Conservation (phyloP, 2,797 vertebrate genomes). For the Sebastes itinus region DNA sequence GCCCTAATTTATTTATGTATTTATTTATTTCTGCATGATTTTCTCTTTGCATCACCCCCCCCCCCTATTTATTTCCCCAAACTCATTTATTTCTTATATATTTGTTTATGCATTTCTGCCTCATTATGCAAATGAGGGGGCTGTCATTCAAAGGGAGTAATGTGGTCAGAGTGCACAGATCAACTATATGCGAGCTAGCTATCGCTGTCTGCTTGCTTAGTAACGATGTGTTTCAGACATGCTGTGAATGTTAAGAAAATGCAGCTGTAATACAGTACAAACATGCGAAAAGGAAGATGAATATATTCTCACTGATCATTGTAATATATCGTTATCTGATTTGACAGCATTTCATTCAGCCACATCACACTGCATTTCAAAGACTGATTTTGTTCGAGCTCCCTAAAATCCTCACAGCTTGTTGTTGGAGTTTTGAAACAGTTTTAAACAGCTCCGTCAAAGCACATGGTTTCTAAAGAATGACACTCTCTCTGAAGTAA, state of each 20-base stretch:
- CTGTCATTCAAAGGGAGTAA: too few relatives aligned
- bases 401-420: neutral
- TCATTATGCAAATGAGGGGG: too few relatives aligned
- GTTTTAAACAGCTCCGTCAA: neutral
- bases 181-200: too few relatives aligned
- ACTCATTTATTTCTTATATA: too few relatives aligned
- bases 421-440: neutral
- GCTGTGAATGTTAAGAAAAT: neutral
- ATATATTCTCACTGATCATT: neutral
- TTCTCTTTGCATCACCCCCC: too few relatives aligned
- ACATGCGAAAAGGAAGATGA: neutral
- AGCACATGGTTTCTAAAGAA: neutral
- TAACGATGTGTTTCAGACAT: neutral
- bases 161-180: too few relatives aligned
- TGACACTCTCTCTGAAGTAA: neutral
- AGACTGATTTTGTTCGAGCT: neutral
- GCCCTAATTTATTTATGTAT: too few relatives aligned
- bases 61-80: too few relatives aligned
- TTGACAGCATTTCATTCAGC: neutral
- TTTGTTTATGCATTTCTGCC: too few relatives aligned
- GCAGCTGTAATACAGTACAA: neutral
- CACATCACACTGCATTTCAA: neutral
- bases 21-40: too few relatives aligned
- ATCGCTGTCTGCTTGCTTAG: too few relatives aligned
- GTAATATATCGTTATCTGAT: neutral